Base-by-base conservation (phyloP, 2,113 vertebrate species). In the Oostethus manadensis region DNA sequence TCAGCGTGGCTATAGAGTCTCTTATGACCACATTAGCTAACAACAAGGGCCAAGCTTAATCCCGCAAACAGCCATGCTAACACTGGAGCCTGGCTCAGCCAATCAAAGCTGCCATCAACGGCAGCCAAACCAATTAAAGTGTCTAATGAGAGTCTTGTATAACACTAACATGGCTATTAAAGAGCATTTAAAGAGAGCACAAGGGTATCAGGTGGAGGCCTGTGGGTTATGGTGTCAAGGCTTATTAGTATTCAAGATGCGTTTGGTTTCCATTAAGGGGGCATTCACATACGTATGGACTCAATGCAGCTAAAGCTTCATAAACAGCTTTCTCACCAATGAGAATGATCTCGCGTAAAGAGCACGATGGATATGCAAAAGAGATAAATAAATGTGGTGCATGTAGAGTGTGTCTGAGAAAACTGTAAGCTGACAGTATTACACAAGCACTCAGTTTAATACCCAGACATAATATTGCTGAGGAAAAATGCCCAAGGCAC, bases 391-490 rank as follows among this genome's bases (percentile, higher is more conserved):
- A 80, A 72, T 63, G 54, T 70, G 64, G 67, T 45, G 76, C 46
- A 42, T 56, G 54, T 54, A 60, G 45, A 71, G 66, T 76, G 78
- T 68, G 76, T 78, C 74, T 62, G 68, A 77, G 71, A 80, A 88
- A 85, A 83, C 80, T 78, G 81, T 79, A 81, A 85, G 74, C 82
- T 85, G 83, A 87, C 82, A 84, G 81, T 82, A 82, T 89, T 84
- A 87, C 79, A 68, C 79, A 82, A 77, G 83, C 85, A 86, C 83
- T 88, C 77, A 71, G 73, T 87, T 86, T 89, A 88, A 87, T 86
- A 84, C 76, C 64, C 60, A 62, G 60, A 76, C 70, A 79, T 84
- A 86, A 83, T 83, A 82, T 77, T 64, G 70, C 73, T 75, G 65
- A 83, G 78, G 84, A 79, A 86, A 84, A 75, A 70, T 82, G 72